Base-by-base conservation (phyloP, 2,888 invertebrate genomes). In the Microdon myrmicae region DNA sequence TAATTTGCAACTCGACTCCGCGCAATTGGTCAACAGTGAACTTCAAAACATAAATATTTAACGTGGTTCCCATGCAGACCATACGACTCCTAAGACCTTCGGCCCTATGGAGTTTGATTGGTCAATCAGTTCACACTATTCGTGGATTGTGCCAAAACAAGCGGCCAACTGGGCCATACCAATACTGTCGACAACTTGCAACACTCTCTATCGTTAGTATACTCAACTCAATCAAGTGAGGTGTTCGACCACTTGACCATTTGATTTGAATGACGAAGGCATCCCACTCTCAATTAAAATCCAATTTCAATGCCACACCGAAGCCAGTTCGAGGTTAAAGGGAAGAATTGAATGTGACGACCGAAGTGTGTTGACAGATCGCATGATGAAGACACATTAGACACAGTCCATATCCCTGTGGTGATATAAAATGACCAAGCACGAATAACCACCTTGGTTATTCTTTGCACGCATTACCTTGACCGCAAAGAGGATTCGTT, bases 11-110 rank as follows among this genome's bases (percentile, higher is more conserved):
- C 39, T 38, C 16, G 9, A 22, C 25, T 13, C 22, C 43, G 22
- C 38, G 26, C 56, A 28, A 58, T 64, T 58, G 64, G 58, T 53
- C 45, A 64, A 58, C 47, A 58, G 56, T 64, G 64, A 64, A 64
- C 64, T 64, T 64, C 64, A 64, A 64, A 64, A 64, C 58, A 47
- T 41, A 44, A 26, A 51, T 34, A 26, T n/a, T n/a, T n/a, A n/a
- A n/a, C n/a, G n/a, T n/a, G n/a, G n/a, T n/a, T n/a, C n/a, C n/a
- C n/a, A n/a, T n/a, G n/a, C n/a, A n/a, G n/a, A n/a, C n/a, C n/a
- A n/a, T n/a, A n/a, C n/a, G n/a, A n/a, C n/a, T n/a, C n/a, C n/a
- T n/a, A n/a, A n/a, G n/a, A n/a, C 20, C 31, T 32, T 19, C 25
- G 19, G 32, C 47, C 10, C 4, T 41, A 23, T 12, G n/a, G 12